Base-by-base conservation (phyloP, 2,888 invertebrate species). In the Polydesmus complanatus region DNA sequence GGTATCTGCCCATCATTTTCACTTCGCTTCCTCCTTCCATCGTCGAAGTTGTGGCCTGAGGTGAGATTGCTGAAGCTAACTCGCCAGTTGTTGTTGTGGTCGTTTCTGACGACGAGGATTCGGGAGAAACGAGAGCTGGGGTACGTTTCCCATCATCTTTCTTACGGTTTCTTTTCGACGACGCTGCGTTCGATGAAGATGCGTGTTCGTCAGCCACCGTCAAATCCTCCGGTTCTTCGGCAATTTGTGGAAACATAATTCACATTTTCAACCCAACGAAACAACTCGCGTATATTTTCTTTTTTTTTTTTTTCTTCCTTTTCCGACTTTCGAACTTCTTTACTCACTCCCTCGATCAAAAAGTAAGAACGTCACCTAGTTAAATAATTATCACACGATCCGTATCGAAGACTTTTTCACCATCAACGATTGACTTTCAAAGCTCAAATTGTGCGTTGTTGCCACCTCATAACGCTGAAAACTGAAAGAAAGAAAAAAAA, bases 221-320 rank as follows among this genome's bases (percentile, higher is more conserved):
- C 19, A 50, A 51, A 26, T 58, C 58, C 27, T 58, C 58, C 14
- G 58, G 58, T 58, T 58, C 58, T 58, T 58, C 58, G 14, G 48
- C 58, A 25, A 58, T 58, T 48, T 58, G 58, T 26, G 58, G 58
- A 51, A 58, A 58, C 58, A 58, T 58, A 26, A 37, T 58, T 58
- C 19, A 47, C 26, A 51, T 58, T 51, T 50, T 48, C 23, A 25
- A 58, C 27, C 19, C 26, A 26, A 53, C 14, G 19, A n/a, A 56
- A n/a, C n/a, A 47, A 56, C 37, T 8, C 5, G 5, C 5, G 5
- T 37, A 37, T 37, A 8, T 8, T 37, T n/a, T n/a, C n/a, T n/a
- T n/a, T n/a, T n/a, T n/a, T n/a, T n/a, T n/a, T n/a, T n/a, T n/a
- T n/a, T n/a, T n/a, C n/a, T n/a, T n/a, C n/a, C n/a, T n/a, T n/a